A percentile compares a stretch with the other conserved stretches of the same genome.
phyloP scores from a whole-genome alignment of 2,888 invertebrate genomes.

The Galerucella pusilla region DNA sequence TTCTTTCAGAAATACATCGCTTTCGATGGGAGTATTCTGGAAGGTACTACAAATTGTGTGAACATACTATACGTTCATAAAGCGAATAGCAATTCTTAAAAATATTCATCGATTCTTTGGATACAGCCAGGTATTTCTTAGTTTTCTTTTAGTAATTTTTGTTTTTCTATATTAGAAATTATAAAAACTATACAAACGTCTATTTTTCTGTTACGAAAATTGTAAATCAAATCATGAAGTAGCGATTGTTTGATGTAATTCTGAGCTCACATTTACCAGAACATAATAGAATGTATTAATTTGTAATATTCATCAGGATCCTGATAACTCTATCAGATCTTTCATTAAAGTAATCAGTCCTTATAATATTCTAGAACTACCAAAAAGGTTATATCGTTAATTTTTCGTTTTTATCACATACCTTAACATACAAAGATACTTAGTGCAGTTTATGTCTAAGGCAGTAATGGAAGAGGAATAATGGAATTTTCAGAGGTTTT shows the following conservation, averaged over 20 bases:
- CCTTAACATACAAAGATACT: slow-evolving; percentile 30
- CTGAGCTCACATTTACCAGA: neutral
- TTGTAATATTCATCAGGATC: neutral
- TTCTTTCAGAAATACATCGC: no score
- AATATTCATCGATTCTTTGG: no score
- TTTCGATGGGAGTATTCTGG: no score
- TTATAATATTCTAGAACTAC: neutral
- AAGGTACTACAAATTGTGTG: no score
- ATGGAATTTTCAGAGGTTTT: slow-evolving; percentile 59
- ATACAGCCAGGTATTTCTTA: no score
- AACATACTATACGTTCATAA: no score
- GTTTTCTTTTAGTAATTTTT: no score
- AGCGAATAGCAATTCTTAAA: no score
- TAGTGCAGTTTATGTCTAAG: slow-evolving; percentile 63
- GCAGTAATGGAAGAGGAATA: slow-evolving; percentile 62
- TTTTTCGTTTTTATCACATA: slow-evolving; percentile 14
- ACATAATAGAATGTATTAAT: neutral
- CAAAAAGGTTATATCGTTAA: neutral
- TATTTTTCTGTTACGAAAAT: no score
- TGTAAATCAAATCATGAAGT: no score
- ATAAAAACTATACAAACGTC: no score
- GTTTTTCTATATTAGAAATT: no score
- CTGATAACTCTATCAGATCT: neutral
- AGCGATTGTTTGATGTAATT: neutral
- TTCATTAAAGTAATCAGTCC: slow-evolving; percentile 6